These are phyloP conservation scores for Cricetomys ansorgei DNA, from an alignment of 2,113 vertebrate genomes.

Conservation along the genomic window DNA sequence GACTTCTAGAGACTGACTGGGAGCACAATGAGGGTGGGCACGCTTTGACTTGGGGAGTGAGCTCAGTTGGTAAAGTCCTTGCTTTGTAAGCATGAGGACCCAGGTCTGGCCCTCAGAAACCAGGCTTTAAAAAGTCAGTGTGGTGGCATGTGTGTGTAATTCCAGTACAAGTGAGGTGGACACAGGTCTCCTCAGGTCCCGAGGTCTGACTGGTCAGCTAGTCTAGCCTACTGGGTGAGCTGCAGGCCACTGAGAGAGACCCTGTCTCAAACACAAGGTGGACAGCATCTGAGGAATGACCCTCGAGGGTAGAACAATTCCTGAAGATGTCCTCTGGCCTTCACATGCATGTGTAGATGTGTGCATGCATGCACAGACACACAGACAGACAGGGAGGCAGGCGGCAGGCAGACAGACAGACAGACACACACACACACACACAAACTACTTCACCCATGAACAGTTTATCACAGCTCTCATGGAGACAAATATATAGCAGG, in stretches of 20 bases:
- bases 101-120: not conserved
- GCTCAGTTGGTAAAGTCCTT: not conserved
- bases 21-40: not conserved
- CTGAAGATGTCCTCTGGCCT: not conserved
- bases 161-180: not conserved
- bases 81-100: not conserved
- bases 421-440: not conserved
- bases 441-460: not conserved
- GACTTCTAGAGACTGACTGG: constrained; percentile 9
- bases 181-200: not conserved
- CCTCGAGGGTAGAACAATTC: not conserved
- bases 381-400: too few species aligned
- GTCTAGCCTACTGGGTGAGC: not conserved
- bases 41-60: not conserved
- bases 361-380: too few species aligned
- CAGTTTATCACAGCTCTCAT: not conserved
- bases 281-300: not conserved
- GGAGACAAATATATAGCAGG: not conserved
- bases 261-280: not conserved
- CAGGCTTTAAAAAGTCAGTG: not conserved
- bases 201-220: not conserved
- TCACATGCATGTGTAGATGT: not conserved
- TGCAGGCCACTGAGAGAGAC: not conserved
- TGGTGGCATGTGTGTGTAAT: not conserved
- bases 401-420: too few species aligned